A percentile compares a stretch with the other conserved stretches of the same genome.
Evolutionary conservation across 1,140 invertebrate species (phyloP).

Genomic region (Holotrichia oblita): DNA sequence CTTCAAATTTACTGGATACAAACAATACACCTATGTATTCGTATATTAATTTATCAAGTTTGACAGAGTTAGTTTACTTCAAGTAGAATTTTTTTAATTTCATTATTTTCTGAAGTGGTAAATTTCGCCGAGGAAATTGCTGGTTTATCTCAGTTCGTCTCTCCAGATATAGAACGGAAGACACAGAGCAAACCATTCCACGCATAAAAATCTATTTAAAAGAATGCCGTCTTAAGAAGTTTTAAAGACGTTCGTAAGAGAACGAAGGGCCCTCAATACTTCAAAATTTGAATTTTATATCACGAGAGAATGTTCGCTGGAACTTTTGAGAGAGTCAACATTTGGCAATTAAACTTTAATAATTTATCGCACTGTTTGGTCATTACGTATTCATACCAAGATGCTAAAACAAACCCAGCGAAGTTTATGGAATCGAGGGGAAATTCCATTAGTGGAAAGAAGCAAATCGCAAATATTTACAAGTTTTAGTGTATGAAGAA

Average conservation of each 20-base stretch:
- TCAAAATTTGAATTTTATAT: not conserved
- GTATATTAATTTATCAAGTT: not conserved
- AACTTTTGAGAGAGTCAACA: not conserved
- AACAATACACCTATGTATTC: not conserved
- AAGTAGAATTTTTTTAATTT: no score
- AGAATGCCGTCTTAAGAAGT: not conserved
- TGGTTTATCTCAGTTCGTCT: no score
- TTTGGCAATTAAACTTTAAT: slow-evolving; percentile 17
- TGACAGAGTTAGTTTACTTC: no score
- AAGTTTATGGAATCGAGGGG: not conserved
- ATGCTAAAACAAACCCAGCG: not conserved
- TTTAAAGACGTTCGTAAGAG: not conserved
- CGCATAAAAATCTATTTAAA: slow-evolving; percentile 2
- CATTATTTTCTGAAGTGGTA: no score
- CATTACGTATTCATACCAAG: slow-evolving; percentile 1
- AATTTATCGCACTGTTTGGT: not conserved
- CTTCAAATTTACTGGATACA: not conserved
- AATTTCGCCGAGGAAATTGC: no score
- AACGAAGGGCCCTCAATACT: not conserved
- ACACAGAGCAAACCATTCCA: not conserved
- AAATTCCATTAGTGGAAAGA: no score
- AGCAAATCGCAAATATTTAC: no score
- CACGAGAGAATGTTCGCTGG: not conserved
- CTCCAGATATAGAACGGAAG: no score
- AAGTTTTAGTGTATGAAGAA: no score